These are phyloP conservation scores for Ochropacha duplaris DNA, from an alignment of 2,888 invertebrate genomes.

Conservation along the genomic window DNA sequence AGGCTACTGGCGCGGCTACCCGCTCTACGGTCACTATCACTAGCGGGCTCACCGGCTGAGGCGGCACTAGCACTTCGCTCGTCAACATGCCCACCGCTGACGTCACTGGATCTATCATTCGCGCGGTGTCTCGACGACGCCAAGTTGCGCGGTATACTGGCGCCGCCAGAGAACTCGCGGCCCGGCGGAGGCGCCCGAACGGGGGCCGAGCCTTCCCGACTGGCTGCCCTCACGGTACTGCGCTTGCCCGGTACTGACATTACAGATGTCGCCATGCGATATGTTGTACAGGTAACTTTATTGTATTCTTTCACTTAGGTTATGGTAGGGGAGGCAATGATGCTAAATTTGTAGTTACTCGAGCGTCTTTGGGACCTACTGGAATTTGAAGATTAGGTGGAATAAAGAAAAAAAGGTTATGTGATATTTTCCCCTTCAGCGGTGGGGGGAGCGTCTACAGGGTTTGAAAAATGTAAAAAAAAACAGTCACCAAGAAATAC, in stretches of 20 bases:
- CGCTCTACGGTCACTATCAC: constrained; percentile 89
- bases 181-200: constrained; percentile 81
- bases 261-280: constrained; percentile 91
- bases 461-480: too few relatives aligned
- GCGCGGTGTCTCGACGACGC: constrained; percentile 93
- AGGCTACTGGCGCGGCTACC: constrained; percentile 92
- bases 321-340: too few relatives aligned
- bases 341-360: too few relatives aligned
- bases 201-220: constrained; percentile 71
- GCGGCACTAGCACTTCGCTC: constrained; percentile 91
- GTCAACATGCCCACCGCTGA: constrained; percentile 90
- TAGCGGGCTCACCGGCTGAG: constrained; percentile 90
- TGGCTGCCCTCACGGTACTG: constrained; percentile 89
- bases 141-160: constrained; percentile 91
- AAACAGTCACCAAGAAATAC: too few relatives aligned
- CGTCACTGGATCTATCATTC: constrained; percentile 92
- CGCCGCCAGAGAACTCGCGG: constrained; percentile 93
- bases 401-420: too few relatives aligned
- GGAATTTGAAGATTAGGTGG: too few relatives aligned
- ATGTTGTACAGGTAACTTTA: constrained; percentile 66
- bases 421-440: too few relatives aligned
- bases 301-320: neutral
- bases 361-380: too few relatives aligned
- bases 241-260: constrained; percentile 94
- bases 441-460: too few relatives aligned